Evolutionary conservation across 35 echinoderm and acorn worm genomes (phyloP), one percentile per base, ranked within the genome.

Genomic region (Apostichopus californicus): DNA sequence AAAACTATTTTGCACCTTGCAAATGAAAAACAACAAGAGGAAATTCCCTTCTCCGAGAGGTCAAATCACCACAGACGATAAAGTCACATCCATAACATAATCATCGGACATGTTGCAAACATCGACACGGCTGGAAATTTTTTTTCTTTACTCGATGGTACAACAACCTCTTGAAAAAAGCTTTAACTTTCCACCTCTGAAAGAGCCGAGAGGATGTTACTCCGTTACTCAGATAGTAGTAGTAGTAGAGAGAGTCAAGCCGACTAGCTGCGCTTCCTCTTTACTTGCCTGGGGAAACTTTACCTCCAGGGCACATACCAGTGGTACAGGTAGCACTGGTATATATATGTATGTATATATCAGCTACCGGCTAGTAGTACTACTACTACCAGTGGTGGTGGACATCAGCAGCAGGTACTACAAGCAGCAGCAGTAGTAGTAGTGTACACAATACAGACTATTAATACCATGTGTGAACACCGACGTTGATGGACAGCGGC

Each of bases 401-500:
- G 58, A 46, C 34, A 46, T 46, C 34, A 46, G 34, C 34, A 46
- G 34, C 34, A 46, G 34, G 64, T 68, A 68, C 64, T 68, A 68
- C 64, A 14, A 68, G 5, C 3, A 7, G 71, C n/a, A n/a, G 71
- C n/a, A n/a, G 71, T 73, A 22, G 71, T 75, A 22, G 11, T 75
- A 22, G 71, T 22, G n/a, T 75, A 2, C 4, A 61, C 7, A 61
- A 75, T 75, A 75, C 71, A 75, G 71, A 75, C 71, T 20, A 75
- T 75, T 75, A 75, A 18, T 75, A 75, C 71, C 71, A 75, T 75
- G 71, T 75, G 71, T 75, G 71, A 22, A 75, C 71, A 75, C 71
- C 71, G 22, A 6, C 71, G n/a, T 22, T 20, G 71, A 75, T 18
- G 7, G 71, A 75, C 17, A 7, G 71, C 7, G 14, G 17, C 64